Conservation (phyloP, 2,888 invertebrate species). For the Melinaea menophilus region DNA sequence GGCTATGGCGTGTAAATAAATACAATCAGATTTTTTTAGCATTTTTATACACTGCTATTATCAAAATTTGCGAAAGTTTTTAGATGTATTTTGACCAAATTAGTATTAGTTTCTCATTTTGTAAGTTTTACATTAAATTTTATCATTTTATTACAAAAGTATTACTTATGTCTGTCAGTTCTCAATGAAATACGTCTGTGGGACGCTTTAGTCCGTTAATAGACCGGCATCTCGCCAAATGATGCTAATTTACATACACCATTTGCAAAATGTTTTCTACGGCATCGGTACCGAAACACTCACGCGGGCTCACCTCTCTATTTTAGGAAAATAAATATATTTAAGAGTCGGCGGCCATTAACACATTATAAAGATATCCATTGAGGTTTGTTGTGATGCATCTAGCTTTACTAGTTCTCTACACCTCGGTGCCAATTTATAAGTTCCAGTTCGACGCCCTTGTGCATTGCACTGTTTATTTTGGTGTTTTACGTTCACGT, state of each 20-base stretch:
- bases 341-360: neutral
- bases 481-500: conserved; percentile 42
- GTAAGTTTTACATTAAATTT: too few relatives aligned
- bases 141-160: too few relatives aligned
- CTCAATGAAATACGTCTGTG: conserved; percentile 6
- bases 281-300: conserved; percentile 5
- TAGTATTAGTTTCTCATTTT: too few relatives aligned
- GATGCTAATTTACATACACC: conserved; percentile 42
- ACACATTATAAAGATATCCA: neutral
- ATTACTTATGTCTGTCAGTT: too few relatives aligned
- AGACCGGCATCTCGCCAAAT: conserved; percentile 45
- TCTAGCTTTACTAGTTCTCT: conserved; percentile 27
- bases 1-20: too few relatives aligned
- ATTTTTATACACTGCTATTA: too few relatives aligned
- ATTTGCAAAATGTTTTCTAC: conserved; percentile 46
- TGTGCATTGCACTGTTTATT: conserved; percentile 43
- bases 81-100: too few relatives aligned
- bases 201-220: conserved; percentile 24
- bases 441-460: conserved; percentile 51
- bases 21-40: too few relatives aligned
- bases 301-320: conserved; percentile 29
- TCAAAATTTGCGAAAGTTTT: too few relatives aligned
- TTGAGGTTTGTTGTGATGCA: conserved; percentile 17
- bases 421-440: conserved; percentile 33
- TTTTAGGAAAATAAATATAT: conserved; percentile 35